Evolutionary conservation across 2,113 vertebrate genomes (phyloP).

Genomic region (Sebastes schlegelii): DNA sequence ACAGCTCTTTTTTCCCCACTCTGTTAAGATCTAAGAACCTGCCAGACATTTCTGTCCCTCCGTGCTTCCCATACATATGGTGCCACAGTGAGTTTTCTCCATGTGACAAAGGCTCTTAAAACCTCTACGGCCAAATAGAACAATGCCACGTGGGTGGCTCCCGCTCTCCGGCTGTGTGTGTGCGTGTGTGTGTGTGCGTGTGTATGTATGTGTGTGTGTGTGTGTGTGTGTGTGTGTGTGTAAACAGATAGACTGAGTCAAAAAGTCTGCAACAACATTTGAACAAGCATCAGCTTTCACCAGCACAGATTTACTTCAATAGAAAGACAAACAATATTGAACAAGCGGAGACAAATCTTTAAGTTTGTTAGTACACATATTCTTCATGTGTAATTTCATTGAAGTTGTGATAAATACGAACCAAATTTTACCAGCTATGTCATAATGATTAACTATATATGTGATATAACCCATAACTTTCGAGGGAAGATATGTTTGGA

Average conservation of each 20-base stretch:
- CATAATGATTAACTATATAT: not conserved
- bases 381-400: not conserved
- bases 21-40: constrained; percentile 53
- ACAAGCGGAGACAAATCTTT: not conserved
- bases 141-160: constrained; percentile 73
- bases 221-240: constrained; percentile 13
- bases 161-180: not conserved
- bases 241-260: constrained; percentile 37
- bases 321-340: constrained; percentile 9
- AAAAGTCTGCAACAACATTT: constrained; percentile 47
- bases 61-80: constrained; percentile 69
- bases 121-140: constrained; percentile 46
- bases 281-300: constrained; percentile 36
- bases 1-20: constrained; percentile 24
- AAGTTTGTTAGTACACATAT: not conserved
- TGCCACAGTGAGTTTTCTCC: constrained; percentile 46
- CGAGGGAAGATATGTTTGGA: not conserved
- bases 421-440: not conserved
- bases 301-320: constrained; percentile 17
- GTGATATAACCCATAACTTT: not conserved
- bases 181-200: constrained; percentile 6
- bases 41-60: constrained; percentile 62
- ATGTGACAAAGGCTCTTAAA: constrained; percentile 64
- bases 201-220: constrained; percentile 19
- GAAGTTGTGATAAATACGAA: not conserved